Percentiles rank a stretch among this genome's conserved stretches.
Evolutionary conservation across 2,888 invertebrate genomes (phyloP).

Genomic region (Cephus sareptanus): DNA sequence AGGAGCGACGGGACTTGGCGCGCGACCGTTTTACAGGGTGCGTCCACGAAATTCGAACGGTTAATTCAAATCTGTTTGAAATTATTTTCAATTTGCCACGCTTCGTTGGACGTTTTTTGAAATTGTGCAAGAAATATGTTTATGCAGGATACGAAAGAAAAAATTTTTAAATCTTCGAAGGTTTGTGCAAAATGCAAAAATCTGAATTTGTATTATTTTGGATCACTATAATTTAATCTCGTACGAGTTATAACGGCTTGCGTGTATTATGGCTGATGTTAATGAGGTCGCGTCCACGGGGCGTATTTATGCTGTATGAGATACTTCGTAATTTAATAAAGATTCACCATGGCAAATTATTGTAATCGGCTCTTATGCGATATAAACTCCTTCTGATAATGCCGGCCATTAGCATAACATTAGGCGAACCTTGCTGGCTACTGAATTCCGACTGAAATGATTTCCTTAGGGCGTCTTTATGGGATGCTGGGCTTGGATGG

Average conservation of each 20-base stretch:
- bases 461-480: not conserved
- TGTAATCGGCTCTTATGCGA: conserved; percentile 21
- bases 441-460: not conserved
- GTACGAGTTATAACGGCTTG: not conserved
- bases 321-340: conserved; percentile 19
- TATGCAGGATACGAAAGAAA: no score
- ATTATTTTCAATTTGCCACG: not conserved
- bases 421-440: conserved; percentile 2
- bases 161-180: no score
- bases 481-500: not conserved
- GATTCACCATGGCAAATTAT: conserved; percentile 21
- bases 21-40: not conserved
- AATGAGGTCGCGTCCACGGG: not conserved
- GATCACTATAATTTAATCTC: not conserved
- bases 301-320: not conserved
- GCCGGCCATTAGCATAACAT: conserved; percentile 30
- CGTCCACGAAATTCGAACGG: not conserved
- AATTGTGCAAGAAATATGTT: not conserved
- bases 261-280: not conserved
- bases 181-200: not conserved
- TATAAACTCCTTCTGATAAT: conserved; percentile 33
- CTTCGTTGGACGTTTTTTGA: not conserved
- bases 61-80: not conserved
- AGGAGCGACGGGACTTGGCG: not conserved
- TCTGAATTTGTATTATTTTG: not conserved